Evolutionary conservation across 1,140 invertebrate species (phyloP), one percentile per base, ranked within the genome.

Genomic region (Trichonephila inaurata): DNA sequence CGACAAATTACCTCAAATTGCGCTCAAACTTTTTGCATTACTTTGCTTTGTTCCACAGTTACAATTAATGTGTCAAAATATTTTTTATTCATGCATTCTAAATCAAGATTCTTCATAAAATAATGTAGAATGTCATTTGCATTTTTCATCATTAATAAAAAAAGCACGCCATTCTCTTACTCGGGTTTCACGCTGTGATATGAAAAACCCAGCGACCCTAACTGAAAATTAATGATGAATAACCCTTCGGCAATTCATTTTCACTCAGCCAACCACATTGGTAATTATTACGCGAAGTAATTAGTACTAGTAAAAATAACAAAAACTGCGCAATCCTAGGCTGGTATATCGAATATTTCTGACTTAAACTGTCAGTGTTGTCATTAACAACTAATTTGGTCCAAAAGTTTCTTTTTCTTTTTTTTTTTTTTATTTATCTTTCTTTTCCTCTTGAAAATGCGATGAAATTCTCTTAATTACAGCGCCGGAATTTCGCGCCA

Each of bases 381-480:
- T 87, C 85, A 87, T 87, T 87, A 87, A 87, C 85, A 87, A 87
- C 85, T 87, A 87, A 87, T 87, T 87, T 87, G 61, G n/a, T 40
- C 61, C 28, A 60, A 33, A 64, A 62, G 12, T 87, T 64, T 64
- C 24, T 33, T 87, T 77, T n/a, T n/a, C n/a, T n/a, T 40, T 24
- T 69, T 33, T 51, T 51, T 51, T 51, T 7, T 1, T 12, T 0
- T 51, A 7, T 10, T 1, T 51, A 7, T 7, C 51, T 51, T 51
- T 51, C 51, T 51, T 51, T 51, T 64, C 28, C 85, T 64, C 82
- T 16, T 24, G 1, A 85, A 85, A 58, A 51, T 10, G 82, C 51
- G 44, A 85, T 28, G 82, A 85, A 85, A 85, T 85, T 85, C 82
- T 58, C 21, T n/a, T 85, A 85, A 85, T 85, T 85, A 85, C 82